phyloP scores from a whole-genome alignment of 2,113 vertebrate species.

The Falcunculus frontatus region DNA sequence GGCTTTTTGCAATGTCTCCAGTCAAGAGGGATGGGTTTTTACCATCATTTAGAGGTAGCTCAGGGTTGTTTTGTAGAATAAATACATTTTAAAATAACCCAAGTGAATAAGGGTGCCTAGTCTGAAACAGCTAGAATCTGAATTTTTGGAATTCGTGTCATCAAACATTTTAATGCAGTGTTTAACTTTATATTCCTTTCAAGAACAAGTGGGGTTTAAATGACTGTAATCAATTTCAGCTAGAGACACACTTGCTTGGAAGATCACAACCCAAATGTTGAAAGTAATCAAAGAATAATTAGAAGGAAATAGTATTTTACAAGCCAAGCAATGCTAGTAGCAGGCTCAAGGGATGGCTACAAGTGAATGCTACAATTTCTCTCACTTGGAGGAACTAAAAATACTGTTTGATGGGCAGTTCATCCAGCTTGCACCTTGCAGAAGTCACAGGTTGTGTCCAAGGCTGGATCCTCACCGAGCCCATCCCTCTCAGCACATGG shows the following conservation, averaged over 20 bases:
- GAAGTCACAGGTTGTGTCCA: neutral
- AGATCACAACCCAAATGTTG: neutral
- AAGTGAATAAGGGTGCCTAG: neutral
- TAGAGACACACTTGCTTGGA: neutral
- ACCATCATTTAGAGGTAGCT: neutral
- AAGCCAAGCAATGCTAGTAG: neutral
- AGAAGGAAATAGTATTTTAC: neutral
- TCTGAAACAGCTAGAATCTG: neutral
- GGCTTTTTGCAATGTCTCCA: neutral
- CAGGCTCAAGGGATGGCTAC: neutral
- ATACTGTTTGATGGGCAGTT: neutral
- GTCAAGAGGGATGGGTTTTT: neutral
- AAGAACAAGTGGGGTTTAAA: neutral
- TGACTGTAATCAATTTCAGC: neutral
- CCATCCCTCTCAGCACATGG: neutral
- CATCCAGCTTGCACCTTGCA: neutral
- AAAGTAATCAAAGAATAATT: neutral
- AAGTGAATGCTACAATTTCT: neutral
- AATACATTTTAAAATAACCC: neutral
- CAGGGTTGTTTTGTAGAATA: neutral
- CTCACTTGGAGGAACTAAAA: neutral
- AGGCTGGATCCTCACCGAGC: neutral
- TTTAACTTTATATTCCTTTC: neutral
- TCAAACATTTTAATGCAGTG: neutral
- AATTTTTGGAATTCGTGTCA: neutral